Evolutionary conservation across 1,140 invertebrate genomes (phyloP), one percentile per base, ranked within the genome.

Genomic region (Drosophila tsacasi): DNA sequence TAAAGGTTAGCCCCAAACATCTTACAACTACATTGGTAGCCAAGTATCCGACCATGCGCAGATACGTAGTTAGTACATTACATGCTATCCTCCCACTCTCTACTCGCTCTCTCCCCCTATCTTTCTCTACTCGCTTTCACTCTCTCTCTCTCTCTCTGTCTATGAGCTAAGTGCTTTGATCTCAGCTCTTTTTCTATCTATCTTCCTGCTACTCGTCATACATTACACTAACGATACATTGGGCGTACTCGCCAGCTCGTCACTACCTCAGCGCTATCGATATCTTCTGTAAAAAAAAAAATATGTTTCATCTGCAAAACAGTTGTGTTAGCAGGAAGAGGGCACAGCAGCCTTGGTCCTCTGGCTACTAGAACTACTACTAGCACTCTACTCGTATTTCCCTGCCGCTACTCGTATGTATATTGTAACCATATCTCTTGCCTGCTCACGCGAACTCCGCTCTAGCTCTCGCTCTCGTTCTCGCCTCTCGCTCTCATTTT

Each of bases 41-140:
- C 67, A 89, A 68, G 64, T 68, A 74, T 50, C 73, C 44, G 52
- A 62, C 49, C 54, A 67, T 57, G 82, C 77, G 82, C 76, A 66
- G 82, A 86, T 86, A 89, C 78, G 84, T 89, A 89, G 84, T 89
- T 89, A 89, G 85, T 90, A 79, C 83, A 83, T 74, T 65, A 71
- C 72, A 87, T 74, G 81, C 83, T 79, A 79, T 79, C 49, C 47
- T 52, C 10, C 27, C 37, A 50, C 63, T 72, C 27, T 61, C 27
- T 77, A 54, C 55, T 58, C 32, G n/a, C 61, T 68, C 49, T 71
- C 27, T 52, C 21, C 37, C 13, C 44, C 61, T 54, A n/a, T 32
- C 19, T 60, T 67, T 62, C 77, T 46, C 54, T 40, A 46, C 37
- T 69, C 32, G 49, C 60, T 67, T 37, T 37, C 13, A 37, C 35